Evolutionary conservation across 1,140 invertebrate genomes (phyloP).

Genomic region (Lordiphosa collinella): DNA sequence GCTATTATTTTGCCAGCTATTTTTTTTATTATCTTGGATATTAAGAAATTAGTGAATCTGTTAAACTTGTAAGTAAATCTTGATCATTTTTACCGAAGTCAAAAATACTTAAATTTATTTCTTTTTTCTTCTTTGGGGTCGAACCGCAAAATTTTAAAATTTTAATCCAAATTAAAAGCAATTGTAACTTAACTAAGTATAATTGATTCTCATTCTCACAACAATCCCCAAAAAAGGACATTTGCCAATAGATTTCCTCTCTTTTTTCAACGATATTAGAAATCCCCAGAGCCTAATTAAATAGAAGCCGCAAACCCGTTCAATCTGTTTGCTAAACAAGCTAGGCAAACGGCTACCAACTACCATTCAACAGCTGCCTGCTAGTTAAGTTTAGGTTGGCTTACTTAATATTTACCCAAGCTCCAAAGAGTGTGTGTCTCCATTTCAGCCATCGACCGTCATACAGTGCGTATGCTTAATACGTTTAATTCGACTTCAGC

Average conservation of each 20-base stretch:
- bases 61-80: too few relatives aligned
- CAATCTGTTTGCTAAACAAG: slow-evolving; percentile 65
- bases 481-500: slow-evolving; percentile 33
- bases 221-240: too few relatives aligned
- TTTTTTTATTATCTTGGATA: neutral
- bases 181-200: too few relatives aligned
- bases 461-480: slow-evolving; percentile 64
- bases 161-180: too few relatives aligned
- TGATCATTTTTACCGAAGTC: too few relatives aligned
- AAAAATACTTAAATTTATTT: too few relatives aligned
- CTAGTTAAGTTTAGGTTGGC: slow-evolving; percentile 36
- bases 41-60: too few relatives aligned
- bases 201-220: too few relatives aligned
- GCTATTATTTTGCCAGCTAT: neutral
- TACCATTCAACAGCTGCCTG: slow-evolving; percentile 36
- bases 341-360: slow-evolving; percentile 47
- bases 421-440: slow-evolving; percentile 12
- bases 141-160: too few relatives aligned
- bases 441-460: slow-evolving; percentile 40
- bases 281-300: slow-evolving; percentile 43
- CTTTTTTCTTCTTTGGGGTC: too few relatives aligned
- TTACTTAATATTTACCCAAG: slow-evolving; percentile 29
- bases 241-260: neutral
- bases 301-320: slow-evolving; percentile 21
- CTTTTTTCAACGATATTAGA: neutral